A percentile compares a stretch with the other conserved stretches of the same genome.
Evolutionary conservation across 2,797 vertebrate species (phyloP).

Genomic region (Meriones psammophilus): DNA sequence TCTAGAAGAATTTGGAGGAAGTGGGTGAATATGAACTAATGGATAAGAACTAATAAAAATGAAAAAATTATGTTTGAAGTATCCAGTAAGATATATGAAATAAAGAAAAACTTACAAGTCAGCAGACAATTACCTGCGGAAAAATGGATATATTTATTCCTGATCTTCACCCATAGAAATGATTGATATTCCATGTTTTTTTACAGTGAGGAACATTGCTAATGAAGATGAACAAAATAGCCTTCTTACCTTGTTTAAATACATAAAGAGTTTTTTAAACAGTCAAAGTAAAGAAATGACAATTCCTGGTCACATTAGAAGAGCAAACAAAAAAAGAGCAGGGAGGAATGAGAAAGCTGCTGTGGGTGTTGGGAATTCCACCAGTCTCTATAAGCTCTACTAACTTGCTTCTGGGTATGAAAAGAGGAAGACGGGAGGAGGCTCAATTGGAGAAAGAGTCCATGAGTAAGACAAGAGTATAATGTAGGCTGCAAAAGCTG

Average conservation of each 20-base stretch:
- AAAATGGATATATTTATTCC: neutral
- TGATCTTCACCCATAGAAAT: neutral
- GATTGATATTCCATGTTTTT: neutral
- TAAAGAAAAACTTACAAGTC: neutral
- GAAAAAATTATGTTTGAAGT: neutral
- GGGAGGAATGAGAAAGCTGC: neutral
- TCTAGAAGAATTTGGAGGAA: neutral
- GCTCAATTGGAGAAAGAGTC: neutral
- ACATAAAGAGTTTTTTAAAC: neutral
- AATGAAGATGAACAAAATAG: neutral
- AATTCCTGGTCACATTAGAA: neutral
- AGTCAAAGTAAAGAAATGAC: neutral
- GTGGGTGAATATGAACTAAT: neutral
- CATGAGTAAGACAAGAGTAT: neutral
- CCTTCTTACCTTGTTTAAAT: neutral
- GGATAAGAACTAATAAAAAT: neutral
- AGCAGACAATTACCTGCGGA: neutral
- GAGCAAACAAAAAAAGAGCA: slow-evolving; percentile 16
- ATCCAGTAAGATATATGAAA: neutral
- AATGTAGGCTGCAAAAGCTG: neutral
- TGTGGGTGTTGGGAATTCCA: too few species aligned
- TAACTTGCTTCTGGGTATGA: neutral
- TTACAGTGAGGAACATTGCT: neutral
- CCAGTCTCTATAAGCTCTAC: neutral
- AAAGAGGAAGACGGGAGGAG: neutral